Conservation (phyloP, 2,113 vertebrate genomes). For the Centropristis striata region DNA sequence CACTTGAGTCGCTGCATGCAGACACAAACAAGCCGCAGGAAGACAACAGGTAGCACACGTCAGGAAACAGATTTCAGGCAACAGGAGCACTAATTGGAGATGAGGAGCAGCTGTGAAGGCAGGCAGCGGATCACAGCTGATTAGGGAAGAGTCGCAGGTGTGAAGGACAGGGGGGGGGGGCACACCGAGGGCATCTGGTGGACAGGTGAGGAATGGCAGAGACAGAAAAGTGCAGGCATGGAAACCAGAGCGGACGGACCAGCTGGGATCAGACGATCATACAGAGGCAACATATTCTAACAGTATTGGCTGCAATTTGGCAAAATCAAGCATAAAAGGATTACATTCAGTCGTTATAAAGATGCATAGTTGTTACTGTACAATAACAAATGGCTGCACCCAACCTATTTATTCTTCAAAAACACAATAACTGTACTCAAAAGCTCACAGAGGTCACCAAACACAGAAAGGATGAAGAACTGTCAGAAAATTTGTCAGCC, state of each 20-base stretch:
- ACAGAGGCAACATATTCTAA: neutral
- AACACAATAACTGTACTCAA: neutral
- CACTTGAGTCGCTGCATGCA: neutral
- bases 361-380: neutral
- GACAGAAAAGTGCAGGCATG: neutral
- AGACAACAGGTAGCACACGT: neutral
- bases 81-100: constrained; percentile 38
- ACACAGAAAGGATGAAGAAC: neutral
- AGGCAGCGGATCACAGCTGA: constrained; percentile 25
- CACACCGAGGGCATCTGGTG: constrained; percentile 47
- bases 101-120: constrained; percentile 40
- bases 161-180: constrained; percentile 18
- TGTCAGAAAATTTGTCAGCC: neutral
- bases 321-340: neutral
- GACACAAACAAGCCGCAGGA: neutral
- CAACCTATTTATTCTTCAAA: neutral
- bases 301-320: neutral
- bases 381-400: neutral
- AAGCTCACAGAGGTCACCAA: constrained; percentile 5
- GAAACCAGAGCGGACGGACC: neutral
- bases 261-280: neutral
- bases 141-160: constrained; percentile 43
- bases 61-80: constrained; percentile 5
- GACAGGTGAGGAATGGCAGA: constrained; percentile 48
- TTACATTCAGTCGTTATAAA: neutral